Base-by-base conservation (phyloP, 2,797 vertebrate genomes). In the Girardinus metallicus region DNA sequence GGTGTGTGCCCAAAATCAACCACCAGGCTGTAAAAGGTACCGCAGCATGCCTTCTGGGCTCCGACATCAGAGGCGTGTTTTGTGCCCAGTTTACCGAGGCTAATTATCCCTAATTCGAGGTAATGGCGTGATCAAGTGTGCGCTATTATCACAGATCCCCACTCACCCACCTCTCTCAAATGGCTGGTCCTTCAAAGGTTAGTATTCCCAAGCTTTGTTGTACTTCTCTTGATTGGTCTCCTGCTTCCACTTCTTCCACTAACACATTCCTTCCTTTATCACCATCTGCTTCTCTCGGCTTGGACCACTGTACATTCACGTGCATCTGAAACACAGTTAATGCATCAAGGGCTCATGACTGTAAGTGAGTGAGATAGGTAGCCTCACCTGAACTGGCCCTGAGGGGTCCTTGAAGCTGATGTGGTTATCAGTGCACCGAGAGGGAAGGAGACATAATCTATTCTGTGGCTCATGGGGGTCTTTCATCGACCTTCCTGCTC, bases 41-140 rank as follows among this genome's bases (percentile, higher is more conserved):
- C 93, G 79, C 92, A 91, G 92, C 92, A 88, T 95, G 94, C 92
- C 94, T 93, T 95, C 92, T 93, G 92, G 94, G 94, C 93, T 71
- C 91, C 86, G 77, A 94, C 94, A 94, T 95, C 92, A 94, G 87
- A 94, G 93, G 93, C 93, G 87, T 92, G 92, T 94, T 95, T 93
- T 85, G 90, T 94, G 92, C 94, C 92, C 92, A 93, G 94, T 94
- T 95, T 96, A 95, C 94, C 86, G 86, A 91, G 93, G 90, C 92
- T 96, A 96, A 96, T 96, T 95, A 95, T 92, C 91, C 88, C 88
- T 95, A 95, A 95, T 95, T 95, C 87, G 92, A 93, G 91, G 91
- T 95, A 95, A 95, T 95, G 92, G 92, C 57, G 85, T 94, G 92
- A 95, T 95, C 94, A 95, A 95, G 93, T 93, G 91, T 84, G 80